Conservation (phyloP, 2,113 vertebrate species). For the Antigone vipio region DNA sequence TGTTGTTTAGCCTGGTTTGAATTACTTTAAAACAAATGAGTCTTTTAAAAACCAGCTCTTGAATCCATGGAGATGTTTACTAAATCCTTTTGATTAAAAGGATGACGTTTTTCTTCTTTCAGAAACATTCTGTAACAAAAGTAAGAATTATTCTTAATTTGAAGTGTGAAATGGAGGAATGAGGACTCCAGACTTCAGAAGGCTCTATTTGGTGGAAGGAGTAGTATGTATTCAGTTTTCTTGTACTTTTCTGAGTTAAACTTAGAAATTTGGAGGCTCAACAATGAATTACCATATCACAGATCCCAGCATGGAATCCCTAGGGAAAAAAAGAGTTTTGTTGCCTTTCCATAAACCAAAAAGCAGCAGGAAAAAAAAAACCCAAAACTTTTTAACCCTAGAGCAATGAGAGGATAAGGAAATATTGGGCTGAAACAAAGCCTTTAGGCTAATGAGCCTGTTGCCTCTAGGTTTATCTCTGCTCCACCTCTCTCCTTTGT, state of each 20-base stretch:
- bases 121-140: neutral
- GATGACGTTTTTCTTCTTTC: neutral
- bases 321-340: too few species aligned
- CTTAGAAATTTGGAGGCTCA: neutral
- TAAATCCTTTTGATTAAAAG: constrained; percentile 27
- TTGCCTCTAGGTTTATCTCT: neutral
- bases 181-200: neutral
- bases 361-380: neutral
- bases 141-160: neutral
- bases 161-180: neutral
- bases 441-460: neutral
- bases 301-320: neutral
- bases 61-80: constrained; percentile 6
- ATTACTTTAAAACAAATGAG: constrained; percentile 38
- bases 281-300: neutral
- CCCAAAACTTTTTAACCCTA: neutral
- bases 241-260: neutral
- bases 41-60: neutral
- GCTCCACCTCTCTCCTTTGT: constrained; percentile 42
- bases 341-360: neutral
- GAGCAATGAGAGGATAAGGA: neutral
- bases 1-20: constrained; percentile 46
- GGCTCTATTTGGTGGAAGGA: neutral
- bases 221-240: neutral
- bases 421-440: neutral